A percentile compares a stretch with the other conserved stretches of the same genome.
phyloP scores from a whole-genome alignment of 2,888 invertebrate genomes.

The Scaptomyza reducta region DNA sequence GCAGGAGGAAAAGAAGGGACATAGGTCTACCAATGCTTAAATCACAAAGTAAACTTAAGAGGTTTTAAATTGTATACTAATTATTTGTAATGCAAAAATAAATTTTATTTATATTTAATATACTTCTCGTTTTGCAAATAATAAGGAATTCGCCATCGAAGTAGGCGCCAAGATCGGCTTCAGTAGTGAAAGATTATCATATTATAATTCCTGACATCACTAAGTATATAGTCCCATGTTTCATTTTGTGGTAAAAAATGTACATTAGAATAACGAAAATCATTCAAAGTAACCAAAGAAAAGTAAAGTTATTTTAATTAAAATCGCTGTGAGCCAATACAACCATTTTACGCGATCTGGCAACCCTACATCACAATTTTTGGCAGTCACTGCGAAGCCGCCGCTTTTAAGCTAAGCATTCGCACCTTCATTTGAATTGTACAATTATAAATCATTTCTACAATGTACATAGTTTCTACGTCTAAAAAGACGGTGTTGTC shows the following conservation, averaged over 20 bases:
- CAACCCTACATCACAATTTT: conserved; percentile 9
- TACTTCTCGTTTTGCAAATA: not conserved
- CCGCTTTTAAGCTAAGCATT: conserved; percentile 7
- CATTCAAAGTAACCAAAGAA: too few relatives aligned
- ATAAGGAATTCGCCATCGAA: not conserved
- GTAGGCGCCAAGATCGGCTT: not conserved
- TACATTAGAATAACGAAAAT: too few relatives aligned
- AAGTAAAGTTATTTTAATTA: not conserved
- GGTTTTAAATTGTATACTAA: not conserved
- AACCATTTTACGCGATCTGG: conserved; percentile 11
- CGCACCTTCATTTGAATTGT: conserved; percentile 9
- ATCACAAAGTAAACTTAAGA: not conserved
- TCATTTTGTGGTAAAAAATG: too few relatives aligned
- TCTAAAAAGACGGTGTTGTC: conserved; percentile 80
- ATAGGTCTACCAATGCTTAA: not conserved
- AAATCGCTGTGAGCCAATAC: not conserved
- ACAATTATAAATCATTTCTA: not conserved
- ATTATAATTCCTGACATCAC: too few relatives aligned
- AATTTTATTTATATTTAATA: not conserved
- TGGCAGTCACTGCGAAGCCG: conserved; percentile 13
- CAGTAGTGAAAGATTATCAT: not conserved
- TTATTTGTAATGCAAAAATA: not conserved
- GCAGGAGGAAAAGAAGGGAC: not conserved
- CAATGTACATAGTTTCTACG: conserved; percentile 82
- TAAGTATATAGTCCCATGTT: too few relatives aligned